Conservation (phyloP, 1,140 invertebrate genomes). For the Drosophila biarmipes region DNA sequence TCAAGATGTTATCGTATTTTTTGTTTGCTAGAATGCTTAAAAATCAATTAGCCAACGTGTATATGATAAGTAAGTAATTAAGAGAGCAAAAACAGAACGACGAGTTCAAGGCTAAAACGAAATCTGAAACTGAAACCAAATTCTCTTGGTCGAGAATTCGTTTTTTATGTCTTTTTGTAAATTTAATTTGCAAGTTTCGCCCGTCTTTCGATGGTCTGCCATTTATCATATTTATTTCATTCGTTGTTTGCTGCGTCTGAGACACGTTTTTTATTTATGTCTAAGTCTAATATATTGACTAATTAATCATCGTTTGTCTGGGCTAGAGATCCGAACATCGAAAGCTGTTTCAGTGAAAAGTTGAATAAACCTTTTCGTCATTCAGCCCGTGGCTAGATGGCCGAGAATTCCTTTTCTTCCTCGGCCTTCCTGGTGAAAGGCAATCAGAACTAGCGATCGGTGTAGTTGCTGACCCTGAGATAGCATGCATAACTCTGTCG, state of each 20-base stretch:
- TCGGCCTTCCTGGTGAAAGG: conserved; percentile 49
- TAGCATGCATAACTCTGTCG: conserved; percentile 39
- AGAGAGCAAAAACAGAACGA: conserved; percentile 40
- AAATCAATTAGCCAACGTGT: conserved; percentile 64
- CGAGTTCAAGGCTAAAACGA: conserved; percentile 67
- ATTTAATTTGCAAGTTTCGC: conserved; percentile 66
- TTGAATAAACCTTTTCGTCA: conserved; percentile 63
- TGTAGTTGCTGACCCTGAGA: conserved; percentile 40
- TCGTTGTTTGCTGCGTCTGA: conserved; percentile 10
- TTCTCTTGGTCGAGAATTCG: conserved; percentile 15
- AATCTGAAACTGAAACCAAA: conserved; percentile 34
- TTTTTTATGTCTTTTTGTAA: conserved; percentile 59
- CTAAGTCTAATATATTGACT: conserved; percentile 44
- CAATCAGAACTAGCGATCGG: conserved; percentile 2
- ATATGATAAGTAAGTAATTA: conserved; percentile 73
- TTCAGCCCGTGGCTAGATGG: not conserved
- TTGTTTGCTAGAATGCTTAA: conserved; percentile 55
- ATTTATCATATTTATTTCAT: conserved; percentile 67
- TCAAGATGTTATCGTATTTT: conserved; percentile 12
- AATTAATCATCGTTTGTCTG: conserved; percentile 63
- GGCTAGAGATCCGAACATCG: conserved; percentile 27
- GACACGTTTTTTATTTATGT: conserved; percentile 53
- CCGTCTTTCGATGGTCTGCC: conserved; percentile 50
- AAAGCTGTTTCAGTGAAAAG: conserved; percentile 46
- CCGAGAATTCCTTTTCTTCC: conserved; percentile 40